Conservation (phyloP, 2,113 vertebrate species). For the Leptobrachium ailaonicum region DNA sequence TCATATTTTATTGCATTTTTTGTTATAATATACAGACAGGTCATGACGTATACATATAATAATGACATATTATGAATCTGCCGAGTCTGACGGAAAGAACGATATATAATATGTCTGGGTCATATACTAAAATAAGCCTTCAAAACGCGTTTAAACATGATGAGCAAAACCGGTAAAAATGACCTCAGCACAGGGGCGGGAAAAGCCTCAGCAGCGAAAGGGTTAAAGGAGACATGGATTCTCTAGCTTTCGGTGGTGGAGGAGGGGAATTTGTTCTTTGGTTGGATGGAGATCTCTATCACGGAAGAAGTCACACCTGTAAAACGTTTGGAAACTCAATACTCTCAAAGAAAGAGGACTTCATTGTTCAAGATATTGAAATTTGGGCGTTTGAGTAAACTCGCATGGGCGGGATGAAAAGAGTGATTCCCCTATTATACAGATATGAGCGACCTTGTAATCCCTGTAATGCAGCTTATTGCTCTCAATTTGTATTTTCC, state of each 20-base stretch:
- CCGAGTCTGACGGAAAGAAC: no score
- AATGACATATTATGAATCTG: no score
- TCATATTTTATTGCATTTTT: no score
- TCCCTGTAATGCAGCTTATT: conserved; percentile 67
- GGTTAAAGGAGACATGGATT: conserved; percentile 98
- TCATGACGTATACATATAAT: no score
- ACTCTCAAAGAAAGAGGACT: conserved; percentile 96
- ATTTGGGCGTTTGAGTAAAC: conserved; percentile 97
- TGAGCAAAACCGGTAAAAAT: no score
- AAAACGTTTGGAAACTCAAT: conserved; percentile 97
- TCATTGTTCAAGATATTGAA: conserved; percentile 98
- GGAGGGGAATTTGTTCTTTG: conserved; percentile 96
- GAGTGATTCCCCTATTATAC: conserved; percentile 67
- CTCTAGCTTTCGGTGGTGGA: conserved; percentile 96
- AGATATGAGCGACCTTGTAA: conserved; percentile 72
- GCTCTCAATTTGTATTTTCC: conserved; percentile 48
- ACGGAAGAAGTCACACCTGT: conserved; percentile 97
- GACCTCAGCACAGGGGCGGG: no score
- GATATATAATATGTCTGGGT: no score
- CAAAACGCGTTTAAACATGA: no score
- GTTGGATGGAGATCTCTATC: conserved; percentile 98
- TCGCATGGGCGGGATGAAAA: conserved; percentile 16
- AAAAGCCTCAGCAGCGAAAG: no score
- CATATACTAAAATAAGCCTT: no score
- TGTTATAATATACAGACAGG: no score